A percentile compares a stretch with the other conserved stretches of the same genome.
Conservation (phyloP, 2,113 vertebrate species). For the Ochotona curzoniae region DNA sequence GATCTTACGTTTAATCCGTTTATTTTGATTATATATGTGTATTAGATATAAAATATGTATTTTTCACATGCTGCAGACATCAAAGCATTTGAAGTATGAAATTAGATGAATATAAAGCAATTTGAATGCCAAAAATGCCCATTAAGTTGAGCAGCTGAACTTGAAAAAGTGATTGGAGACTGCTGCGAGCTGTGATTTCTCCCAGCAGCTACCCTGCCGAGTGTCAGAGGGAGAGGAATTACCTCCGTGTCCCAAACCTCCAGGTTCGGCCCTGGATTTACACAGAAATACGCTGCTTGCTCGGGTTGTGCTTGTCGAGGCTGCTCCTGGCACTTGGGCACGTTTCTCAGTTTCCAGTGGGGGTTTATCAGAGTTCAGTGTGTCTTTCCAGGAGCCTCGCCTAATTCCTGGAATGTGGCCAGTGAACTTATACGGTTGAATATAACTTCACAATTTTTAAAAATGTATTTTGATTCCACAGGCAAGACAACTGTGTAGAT, state of each 20-base stretch:
- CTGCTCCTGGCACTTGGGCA: background rate
- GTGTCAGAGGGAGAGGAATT: constrained; percentile 31
- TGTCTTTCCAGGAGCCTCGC: constrained; percentile 40
- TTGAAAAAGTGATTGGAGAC: constrained; percentile 60
- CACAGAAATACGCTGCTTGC: background rate
- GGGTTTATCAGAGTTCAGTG: background rate
- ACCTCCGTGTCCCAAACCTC: background rate
- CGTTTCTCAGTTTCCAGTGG: constrained; percentile 7
- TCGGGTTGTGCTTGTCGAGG: background rate
- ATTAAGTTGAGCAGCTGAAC: constrained; percentile 40
- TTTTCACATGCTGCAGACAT: constrained; percentile 33
- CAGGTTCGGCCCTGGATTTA: constrained; percentile 32
- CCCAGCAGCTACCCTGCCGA: constrained; percentile 30
- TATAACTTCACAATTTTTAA: constrained; percentile 59
- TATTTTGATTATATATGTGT: constrained; percentile 69
- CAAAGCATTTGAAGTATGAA: constrained; percentile 67
- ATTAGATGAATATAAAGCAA: constrained; percentile 75
- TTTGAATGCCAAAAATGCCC: constrained; percentile 60
- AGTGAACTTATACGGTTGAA: constrained; percentile 42
- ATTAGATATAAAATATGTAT: constrained; percentile 62
- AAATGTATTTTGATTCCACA: constrained; percentile 81
- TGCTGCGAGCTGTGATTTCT: constrained; percentile 68
- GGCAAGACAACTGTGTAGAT: constrained; percentile 93
- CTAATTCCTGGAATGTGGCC: constrained; percentile 47
- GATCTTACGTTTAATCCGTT: constrained; percentile 43